Percentiles rank a stretch among this genome's conserved stretches.
phyloP scores from a whole-genome alignment of 2,797 vertebrate species.

The Gila robusta region DNA sequence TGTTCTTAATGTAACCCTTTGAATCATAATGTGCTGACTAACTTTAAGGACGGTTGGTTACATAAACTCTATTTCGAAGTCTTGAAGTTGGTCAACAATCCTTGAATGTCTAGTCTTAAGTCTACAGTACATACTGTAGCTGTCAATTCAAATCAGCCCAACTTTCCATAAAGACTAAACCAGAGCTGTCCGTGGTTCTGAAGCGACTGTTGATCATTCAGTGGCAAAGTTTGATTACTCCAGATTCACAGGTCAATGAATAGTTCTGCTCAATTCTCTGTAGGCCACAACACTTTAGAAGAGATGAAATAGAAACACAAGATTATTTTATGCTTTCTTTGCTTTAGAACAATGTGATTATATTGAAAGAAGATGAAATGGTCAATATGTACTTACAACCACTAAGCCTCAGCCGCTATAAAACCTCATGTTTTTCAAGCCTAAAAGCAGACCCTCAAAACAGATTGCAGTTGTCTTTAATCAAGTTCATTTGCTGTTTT shows the following conservation, averaged over 20 bases:
- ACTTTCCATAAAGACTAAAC: conserved; percentile 48
- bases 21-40: neutral
- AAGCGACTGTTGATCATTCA: conserved; percentile 57
- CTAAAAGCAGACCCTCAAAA: conserved; percentile 28
- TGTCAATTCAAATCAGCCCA: conserved; percentile 53
- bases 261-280: neutral
- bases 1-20: neutral
- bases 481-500: conserved; percentile 54
- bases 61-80: neutral
- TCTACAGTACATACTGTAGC: conserved; percentile 36
- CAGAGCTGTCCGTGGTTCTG: conserved; percentile 73
- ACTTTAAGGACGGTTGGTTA: neutral
- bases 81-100: neutral
- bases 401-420: conserved; percentile 26
- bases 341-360: neutral
- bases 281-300: neutral
- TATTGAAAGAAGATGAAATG: neutral
- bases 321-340: neutral
- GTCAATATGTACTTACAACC: neutral
- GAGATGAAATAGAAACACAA: neutral
- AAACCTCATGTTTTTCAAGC: conserved; percentile 51
- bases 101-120: conserved; percentile 10
- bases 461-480: conserved; percentile 53
- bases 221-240: conserved; percentile 26
- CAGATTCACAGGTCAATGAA: conserved; percentile 36